phyloP scores from a whole-genome alignment of 1,140 invertebrate species.

The Musca vetustissima region DNA sequence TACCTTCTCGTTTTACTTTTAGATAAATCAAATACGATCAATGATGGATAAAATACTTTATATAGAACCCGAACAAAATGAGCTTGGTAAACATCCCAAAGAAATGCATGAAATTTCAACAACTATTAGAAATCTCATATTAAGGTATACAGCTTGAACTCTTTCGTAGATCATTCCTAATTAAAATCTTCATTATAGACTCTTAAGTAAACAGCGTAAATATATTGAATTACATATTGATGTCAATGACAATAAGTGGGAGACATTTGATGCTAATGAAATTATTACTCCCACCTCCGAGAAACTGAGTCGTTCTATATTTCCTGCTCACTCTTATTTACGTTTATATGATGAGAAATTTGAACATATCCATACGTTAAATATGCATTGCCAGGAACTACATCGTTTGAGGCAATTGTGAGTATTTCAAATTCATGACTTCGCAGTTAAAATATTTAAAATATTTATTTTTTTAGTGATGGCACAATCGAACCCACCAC shows the following conservation, averaged over 20 bases:
- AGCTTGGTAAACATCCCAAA: conserved; percentile 31
- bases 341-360: conserved; percentile 38
- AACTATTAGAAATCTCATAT: conserved; percentile 34
- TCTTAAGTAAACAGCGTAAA: conserved; percentile 40
- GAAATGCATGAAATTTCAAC: conserved; percentile 24
- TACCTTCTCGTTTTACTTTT: conserved; percentile 21
- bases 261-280: conserved; percentile 48
- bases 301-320: conserved; percentile 58
- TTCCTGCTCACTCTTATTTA: conserved; percentile 60
- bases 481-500: conserved; percentile 37
- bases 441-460: conserved; percentile 13
- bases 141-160: conserved; percentile 26
- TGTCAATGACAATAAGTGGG: conserved; percentile 51
- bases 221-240: conserved; percentile 50
- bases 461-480: conserved; percentile 50
- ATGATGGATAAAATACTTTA: conserved; percentile 62
- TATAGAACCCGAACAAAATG: conserved; percentile 53
- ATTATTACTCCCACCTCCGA: conserved; percentile 53
- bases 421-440: conserved; percentile 31
- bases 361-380: conserved; percentile 31
- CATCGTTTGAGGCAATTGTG: conserved; percentile 50
- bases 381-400: conserved; percentile 49
- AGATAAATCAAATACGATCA: conserved; percentile 68
- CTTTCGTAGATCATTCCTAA: neutral
- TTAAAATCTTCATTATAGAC: conserved; percentile 28